These are phyloP conservation scores for Procavia capensis DNA, from an alignment of 2,113 vertebrate species.

Conservation along the genomic window DNA sequence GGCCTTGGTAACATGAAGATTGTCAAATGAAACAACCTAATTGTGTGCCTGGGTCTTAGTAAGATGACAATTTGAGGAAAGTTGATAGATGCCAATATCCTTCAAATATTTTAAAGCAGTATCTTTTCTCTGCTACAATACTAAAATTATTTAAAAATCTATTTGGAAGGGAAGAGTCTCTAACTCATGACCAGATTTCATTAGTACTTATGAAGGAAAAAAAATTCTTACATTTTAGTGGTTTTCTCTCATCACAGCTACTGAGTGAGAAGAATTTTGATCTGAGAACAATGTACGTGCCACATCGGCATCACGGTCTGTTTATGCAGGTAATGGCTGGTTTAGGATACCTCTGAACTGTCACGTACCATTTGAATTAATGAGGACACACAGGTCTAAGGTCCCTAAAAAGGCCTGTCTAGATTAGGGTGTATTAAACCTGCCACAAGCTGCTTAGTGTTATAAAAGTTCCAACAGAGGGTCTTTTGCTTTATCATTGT, in stretches of 20 bases:
- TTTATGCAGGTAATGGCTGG: conserved; percentile 83
- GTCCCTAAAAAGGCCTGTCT: conserved; percentile 83
- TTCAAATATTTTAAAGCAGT: conserved; percentile 41
- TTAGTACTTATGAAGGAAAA: conserved; percentile 10
- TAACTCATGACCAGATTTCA: not conserved
- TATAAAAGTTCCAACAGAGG: conserved; percentile 80
- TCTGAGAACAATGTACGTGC: conserved; percentile 71
- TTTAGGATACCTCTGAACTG: conserved; percentile 86
- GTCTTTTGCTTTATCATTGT: conserved; percentile 71
- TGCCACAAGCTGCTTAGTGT: conserved; percentile 73
- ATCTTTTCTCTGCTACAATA: not conserved
- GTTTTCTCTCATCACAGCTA: conserved; percentile 54
- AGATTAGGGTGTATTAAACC: conserved; percentile 85
- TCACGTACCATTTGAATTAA: conserved; percentile 87
- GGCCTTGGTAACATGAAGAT: conserved; percentile 44
- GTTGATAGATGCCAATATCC: conserved; percentile 42
- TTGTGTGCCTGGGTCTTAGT: not conserved
- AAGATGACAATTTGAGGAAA: conserved; percentile 35
- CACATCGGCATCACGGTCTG: conserved; percentile 63
- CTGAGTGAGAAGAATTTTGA: conserved; percentile 63
- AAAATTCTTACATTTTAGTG: not conserved
- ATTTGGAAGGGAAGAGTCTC: not conserved
- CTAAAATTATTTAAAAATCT: conserved; percentile 43
- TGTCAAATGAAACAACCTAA: conserved; percentile 74
- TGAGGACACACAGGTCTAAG: conserved; percentile 85